Evolutionary conservation across 2,797 vertebrate genomes (phyloP).

Genomic region (Phoxinus dragarum): DNA sequence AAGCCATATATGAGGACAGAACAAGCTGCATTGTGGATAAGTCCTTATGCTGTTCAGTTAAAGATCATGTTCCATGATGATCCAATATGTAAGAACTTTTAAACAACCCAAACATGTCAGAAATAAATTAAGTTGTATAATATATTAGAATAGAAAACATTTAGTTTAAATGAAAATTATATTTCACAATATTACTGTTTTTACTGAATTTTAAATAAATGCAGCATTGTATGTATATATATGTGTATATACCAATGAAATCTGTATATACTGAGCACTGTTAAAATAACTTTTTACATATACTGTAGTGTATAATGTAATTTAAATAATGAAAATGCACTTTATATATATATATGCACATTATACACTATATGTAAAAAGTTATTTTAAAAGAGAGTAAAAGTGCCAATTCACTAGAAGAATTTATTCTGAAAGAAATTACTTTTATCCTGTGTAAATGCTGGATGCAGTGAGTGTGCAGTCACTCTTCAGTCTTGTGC

Average conservation of each 20-base stretch:
- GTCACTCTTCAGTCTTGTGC: conserved; percentile 68
- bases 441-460: conserved; percentile 67
- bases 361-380: conserved; percentile 41
- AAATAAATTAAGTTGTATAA: not conserved
- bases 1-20: not conserved
- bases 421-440: conserved; percentile 62
- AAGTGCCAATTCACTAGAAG: conserved; percentile 53
- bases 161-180: not conserved
- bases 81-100: not conserved
- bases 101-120: not conserved
- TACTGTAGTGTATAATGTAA: too few species aligned
- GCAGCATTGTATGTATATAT: not conserved
- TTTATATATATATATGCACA: too few species aligned
- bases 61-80: too few species aligned
- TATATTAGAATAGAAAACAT: not conserved
- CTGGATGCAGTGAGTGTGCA: conserved; percentile 67
- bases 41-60: not conserved
- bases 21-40: not conserved
- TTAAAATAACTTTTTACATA: too few species aligned
- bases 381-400: conserved; percentile 66
- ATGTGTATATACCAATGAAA: not conserved
- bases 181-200: not conserved
- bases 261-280: too few species aligned
- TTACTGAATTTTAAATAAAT: not conserved
- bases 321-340: too few species aligned